Conservation (phyloP, 2,797 vertebrate species). For the Microctenopoma lineatum region DNA sequence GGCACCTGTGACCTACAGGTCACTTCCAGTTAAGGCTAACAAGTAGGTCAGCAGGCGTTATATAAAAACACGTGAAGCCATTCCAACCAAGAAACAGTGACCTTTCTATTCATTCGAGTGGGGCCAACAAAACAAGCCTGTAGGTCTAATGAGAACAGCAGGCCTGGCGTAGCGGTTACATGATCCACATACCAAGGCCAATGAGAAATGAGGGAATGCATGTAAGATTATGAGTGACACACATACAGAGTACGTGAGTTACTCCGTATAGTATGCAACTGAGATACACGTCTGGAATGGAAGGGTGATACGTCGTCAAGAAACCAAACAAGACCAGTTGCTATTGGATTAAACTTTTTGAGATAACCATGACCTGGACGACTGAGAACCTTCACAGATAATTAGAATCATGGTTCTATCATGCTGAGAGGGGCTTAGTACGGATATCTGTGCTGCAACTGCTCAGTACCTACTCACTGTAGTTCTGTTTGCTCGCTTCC, state of each 20-base stretch:
- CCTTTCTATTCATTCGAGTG: background rate
- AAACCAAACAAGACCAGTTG: no score
- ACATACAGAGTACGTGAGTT: background rate
- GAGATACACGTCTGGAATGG: background rate
- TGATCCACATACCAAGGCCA: background rate
- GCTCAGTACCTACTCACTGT: no score
- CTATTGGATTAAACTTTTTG: no score
- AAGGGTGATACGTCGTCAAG: no score
- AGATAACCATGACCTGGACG: no score
- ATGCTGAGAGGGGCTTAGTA: no score
- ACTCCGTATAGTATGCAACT: background rate
- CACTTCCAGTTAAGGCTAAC: background rate
- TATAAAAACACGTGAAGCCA: background rate
- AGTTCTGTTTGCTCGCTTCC: no score
- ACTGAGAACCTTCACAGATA: no score
- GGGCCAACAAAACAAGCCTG: background rate
- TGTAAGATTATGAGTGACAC: conserved; percentile 1
- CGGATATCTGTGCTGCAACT: no score
- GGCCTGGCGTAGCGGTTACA: background rate
- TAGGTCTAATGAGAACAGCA: conserved; percentile 3
- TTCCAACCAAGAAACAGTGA: conserved; percentile 4
- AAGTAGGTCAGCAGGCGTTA: background rate
- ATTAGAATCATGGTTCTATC: no score
- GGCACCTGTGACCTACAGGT: background rate
- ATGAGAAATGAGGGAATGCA: background rate